Evolutionary conservation across 2,113 vertebrate species (phyloP).

Genomic region (Diadophis punctatus): DNA sequence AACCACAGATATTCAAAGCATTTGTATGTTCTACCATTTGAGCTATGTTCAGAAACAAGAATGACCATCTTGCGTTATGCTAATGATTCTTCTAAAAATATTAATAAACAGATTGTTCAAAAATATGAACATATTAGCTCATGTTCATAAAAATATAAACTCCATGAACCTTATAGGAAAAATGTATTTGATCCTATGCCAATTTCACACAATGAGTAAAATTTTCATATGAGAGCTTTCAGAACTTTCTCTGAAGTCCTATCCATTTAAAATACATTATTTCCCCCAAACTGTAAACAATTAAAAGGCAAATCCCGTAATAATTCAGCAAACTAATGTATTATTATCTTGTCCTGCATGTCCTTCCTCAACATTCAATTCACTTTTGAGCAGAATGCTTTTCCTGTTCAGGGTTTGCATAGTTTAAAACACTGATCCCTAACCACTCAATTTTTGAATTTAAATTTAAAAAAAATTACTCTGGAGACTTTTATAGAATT

Average conservation of each 20-base stretch:
- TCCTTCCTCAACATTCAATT: neutral
- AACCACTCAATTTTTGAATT: neutral
- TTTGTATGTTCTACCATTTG: neutral
- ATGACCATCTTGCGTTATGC: neutral
- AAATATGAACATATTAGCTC: neutral
- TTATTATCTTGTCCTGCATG: neutral
- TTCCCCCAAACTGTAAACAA: neutral
- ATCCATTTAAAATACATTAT: neutral
- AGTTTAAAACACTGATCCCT: neutral
- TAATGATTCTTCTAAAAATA: neutral
- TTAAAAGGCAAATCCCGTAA: constrained; percentile 1
- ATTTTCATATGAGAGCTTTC: neutral
- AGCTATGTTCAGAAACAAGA: neutral
- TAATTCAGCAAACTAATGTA: neutral
- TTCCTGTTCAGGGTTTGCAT: neutral
- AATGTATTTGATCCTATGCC: neutral
- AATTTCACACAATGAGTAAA: neutral
- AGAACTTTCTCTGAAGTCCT: neutral
- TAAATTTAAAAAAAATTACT: neutral
- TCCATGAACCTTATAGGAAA: neutral
- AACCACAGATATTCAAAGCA: neutral
- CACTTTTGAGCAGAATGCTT: neutral
- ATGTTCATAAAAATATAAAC: neutral
- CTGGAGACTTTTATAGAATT: neutral
- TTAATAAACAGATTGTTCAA: neutral